Percentiles rank a stretch among this genome's conserved stretches.
These are phyloP conservation scores for Acleris cristana DNA, from an alignment of 2,888 invertebrate genomes.

Conservation along the genomic window DNA sequence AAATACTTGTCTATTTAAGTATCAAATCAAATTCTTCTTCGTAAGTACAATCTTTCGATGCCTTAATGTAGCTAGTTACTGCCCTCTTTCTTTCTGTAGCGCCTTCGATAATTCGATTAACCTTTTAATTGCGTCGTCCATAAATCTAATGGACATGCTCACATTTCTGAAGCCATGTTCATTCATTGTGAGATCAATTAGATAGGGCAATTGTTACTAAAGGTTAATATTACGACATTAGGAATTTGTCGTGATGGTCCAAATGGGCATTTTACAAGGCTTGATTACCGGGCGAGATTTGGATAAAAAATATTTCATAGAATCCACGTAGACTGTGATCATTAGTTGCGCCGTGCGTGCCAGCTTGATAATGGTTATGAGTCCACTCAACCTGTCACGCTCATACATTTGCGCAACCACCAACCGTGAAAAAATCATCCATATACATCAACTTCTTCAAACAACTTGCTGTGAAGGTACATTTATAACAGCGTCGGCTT, in stretches of 20 bases:
- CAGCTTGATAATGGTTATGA: constrained; percentile 50
- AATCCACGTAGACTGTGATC: constrained; percentile 39
- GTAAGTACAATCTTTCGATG: too few relatives aligned
- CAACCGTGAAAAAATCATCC: constrained; percentile 59
- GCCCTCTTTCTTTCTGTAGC: constrained; percentile 19
- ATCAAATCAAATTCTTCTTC: too few relatives aligned
- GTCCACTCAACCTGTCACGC: constrained; percentile 49
- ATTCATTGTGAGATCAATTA: constrained; percentile 74
- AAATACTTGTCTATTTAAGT: not conserved
- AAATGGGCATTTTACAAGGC: constrained; percentile 18
- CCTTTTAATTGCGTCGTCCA: constrained; percentile 68
- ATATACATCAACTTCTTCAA: constrained; percentile 52
- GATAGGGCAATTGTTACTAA: constrained; percentile 48
- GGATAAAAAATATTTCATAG: constrained; percentile 24
- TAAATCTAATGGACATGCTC: constrained; percentile 62
- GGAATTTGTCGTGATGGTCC: constrained; percentile 32
- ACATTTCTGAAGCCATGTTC: constrained; percentile 66
- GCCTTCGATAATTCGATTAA: constrained; percentile 71
- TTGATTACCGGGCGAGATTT: constrained; percentile 10
- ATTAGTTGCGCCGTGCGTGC: constrained; percentile 48
- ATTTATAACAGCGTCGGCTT: constrained; percentile 18
- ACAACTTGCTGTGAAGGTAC: constrained; percentile 37
- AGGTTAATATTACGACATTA: constrained; percentile 42
- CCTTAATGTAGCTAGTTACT: not conserved
- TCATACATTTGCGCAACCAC: constrained; percentile 53